phyloP scores from a whole-genome alignment of 2,113 vertebrate species.

The Sinocyclocheilus maitianheensis region DNA sequence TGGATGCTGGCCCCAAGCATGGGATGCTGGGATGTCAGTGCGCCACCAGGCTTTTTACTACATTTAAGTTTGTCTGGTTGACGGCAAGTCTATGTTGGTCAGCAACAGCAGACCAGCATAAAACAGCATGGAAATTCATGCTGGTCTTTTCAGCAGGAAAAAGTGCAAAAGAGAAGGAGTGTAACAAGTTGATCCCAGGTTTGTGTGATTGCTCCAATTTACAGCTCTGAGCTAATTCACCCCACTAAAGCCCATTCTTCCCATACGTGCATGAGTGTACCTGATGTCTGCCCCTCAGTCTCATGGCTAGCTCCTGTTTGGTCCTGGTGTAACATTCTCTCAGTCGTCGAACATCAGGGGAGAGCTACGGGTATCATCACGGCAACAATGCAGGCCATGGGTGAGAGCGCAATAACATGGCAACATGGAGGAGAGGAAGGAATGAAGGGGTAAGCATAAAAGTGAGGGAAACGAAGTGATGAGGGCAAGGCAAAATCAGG shows the following conservation, averaged over 20 bases:
- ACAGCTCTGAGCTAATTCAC: background rate
- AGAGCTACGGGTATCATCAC: constrained; percentile 77
- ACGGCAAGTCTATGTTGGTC: background rate
- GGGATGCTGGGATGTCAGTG: background rate
- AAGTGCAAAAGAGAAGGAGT: background rate
- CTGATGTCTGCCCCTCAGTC: constrained; percentile 90
- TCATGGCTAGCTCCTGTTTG: constrained; percentile 87
- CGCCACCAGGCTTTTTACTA: background rate
- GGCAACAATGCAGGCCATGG: constrained; percentile 57
- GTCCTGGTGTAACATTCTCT: constrained; percentile 90
- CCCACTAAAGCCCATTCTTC: constrained; percentile 6
- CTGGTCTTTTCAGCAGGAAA: background rate
- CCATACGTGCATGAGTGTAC: constrained; percentile 69
- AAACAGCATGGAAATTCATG: background rate
- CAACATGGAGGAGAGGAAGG: constrained; percentile 43
- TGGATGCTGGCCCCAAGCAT: background rate
- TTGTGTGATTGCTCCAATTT: background rate
- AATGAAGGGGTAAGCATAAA: constrained; percentile 18
- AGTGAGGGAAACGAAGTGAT: constrained; percentile 41
- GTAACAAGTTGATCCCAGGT: background rate
- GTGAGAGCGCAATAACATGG: constrained; percentile 47
- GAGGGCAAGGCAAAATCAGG: constrained; percentile 66
- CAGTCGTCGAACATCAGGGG: constrained; percentile 89
- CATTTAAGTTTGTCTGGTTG: background rate
- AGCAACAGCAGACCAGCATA: background rate